phyloP scores from a whole-genome alignment of 2,888 invertebrate genomes.

The Synanthedon vespiformis region DNA sequence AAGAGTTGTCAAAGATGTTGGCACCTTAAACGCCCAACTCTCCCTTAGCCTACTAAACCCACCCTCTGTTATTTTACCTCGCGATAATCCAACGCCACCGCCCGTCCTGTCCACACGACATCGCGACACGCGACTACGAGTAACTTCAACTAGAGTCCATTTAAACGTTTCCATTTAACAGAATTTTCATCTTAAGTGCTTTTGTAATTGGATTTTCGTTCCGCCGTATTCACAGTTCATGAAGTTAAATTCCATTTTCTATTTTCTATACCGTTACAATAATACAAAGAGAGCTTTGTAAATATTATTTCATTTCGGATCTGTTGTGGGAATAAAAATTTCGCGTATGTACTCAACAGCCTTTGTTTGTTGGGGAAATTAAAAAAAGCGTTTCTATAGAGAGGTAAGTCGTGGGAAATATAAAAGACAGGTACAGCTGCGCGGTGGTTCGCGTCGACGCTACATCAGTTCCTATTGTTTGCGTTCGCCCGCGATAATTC shows the following conservation, averaged over 20 bases:
- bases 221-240: neutral
- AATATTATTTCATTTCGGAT: neutral
- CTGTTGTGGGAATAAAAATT: neutral
- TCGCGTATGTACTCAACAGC: neutral
- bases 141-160: neutral
- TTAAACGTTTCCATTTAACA: neutral
- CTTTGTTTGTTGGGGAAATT: neutral
- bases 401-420: neutral
- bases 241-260: neutral
- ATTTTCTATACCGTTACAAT: neutral
- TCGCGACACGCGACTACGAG: conserved; percentile 4
- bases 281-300: neutral
- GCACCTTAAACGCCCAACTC: conserved; percentile 78
- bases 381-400: neutral
- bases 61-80: conserved; percentile 19
- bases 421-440: neutral
- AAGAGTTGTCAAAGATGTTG: conserved; percentile 94
- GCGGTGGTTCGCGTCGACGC: conserved; percentile 25
- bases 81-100: conserved; percentile 39
- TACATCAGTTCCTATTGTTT: conserved; percentile 9
- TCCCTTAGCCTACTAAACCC: conserved; percentile 4
- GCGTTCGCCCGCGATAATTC: conserved; percentile 4
- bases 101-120: conserved; percentile 21
- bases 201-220: neutral
- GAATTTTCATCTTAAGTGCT: neutral